Evolutionary conservation across 2,797 vertebrate species (phyloP).

Genomic region (Ptychadena robeensis): DNA sequence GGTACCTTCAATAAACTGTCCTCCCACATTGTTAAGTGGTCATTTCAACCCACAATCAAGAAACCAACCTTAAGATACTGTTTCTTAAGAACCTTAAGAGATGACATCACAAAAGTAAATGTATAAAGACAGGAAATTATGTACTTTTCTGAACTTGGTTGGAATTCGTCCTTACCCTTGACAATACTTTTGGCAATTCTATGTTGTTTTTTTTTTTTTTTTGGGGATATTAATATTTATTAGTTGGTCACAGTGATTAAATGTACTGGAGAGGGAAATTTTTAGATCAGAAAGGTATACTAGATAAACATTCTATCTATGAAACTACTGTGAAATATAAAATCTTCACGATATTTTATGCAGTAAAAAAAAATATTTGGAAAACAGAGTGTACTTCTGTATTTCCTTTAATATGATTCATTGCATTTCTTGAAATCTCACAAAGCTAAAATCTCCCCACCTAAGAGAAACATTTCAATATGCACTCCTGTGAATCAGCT

Average conservation of each 20-base stretch:
- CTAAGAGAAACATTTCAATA: constrained; percentile 43
- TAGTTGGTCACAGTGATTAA: neutral
- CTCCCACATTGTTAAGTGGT: neutral
- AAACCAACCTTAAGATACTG: neutral
- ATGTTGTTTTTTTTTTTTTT: neutral
- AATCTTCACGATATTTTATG: constrained; percentile 22
- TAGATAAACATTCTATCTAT: constrained; percentile 14
- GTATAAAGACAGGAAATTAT: too few species aligned
- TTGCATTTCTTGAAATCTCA: constrained; percentile 25
- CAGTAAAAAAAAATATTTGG: neutral
- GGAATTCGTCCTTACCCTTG: too few species aligned
- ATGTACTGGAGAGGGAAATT: neutral
- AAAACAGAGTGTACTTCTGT: constrained; percentile 17
- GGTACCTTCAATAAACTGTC: too few species aligned
- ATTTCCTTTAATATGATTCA: constrained; percentile 40
- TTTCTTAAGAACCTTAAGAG: too few species aligned
- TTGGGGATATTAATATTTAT: neutral
- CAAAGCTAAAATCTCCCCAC: constrained; percentile 36
- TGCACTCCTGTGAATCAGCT: constrained; percentile 53
- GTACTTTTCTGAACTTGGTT: too few species aligned
- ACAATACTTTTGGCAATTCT: too few species aligned
- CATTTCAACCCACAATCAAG: neutral
- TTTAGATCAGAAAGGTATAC: neutral
- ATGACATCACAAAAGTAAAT: neutral
- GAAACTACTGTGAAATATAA: constrained; percentile 17